Evolutionary conservation across 2,888 invertebrate species (phyloP).

Genomic region (Rhingia campestris): DNA sequence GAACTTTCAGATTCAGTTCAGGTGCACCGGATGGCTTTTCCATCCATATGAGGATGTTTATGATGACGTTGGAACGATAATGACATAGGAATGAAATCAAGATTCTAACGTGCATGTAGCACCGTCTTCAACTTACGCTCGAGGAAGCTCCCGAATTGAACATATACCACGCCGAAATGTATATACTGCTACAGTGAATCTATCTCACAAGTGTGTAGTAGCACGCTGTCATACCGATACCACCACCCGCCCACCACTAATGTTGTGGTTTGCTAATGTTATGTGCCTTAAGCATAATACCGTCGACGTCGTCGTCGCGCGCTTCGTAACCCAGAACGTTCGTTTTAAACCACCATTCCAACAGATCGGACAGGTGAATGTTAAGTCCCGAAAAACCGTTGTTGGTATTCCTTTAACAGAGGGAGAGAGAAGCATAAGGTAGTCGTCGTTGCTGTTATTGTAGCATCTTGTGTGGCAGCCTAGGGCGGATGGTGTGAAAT

Average conservation of each 20-base stretch:
- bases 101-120: conserved; percentile 2
- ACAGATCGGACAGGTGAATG: conserved; percentile 66
- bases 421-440: conserved; percentile 40
- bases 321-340: neutral
- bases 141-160: conserved; percentile 30
- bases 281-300: conserved; percentile 26
- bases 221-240: neutral
- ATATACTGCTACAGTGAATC: conserved; percentile 14
- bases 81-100: conserved; percentile 35
- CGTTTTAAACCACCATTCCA: conserved; percentile 21
- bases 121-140: conserved; percentile 16
- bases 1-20: conserved; percentile 53
- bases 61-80: conserved; percentile 51
- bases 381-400: conserved; percentile 61
- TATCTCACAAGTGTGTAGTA: conserved; percentile 7
- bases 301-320: too few relatives aligned
- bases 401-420: conserved; percentile 39
- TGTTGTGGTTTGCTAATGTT: conserved; percentile 48
- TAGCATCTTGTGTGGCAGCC: conserved; percentile 43
- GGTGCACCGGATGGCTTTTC: conserved; percentile 35
- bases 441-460: conserved; percentile 27
- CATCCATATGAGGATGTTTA: conserved; percentile 55
- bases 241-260: conserved; percentile 9
- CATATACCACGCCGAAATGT: conserved; percentile 8
- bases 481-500: conserved; percentile 34